Evolutionary conservation across 2,888 invertebrate species (phyloP), one percentile per base, ranked within the genome.

Genomic region (Napeogenes inachia): DNA sequence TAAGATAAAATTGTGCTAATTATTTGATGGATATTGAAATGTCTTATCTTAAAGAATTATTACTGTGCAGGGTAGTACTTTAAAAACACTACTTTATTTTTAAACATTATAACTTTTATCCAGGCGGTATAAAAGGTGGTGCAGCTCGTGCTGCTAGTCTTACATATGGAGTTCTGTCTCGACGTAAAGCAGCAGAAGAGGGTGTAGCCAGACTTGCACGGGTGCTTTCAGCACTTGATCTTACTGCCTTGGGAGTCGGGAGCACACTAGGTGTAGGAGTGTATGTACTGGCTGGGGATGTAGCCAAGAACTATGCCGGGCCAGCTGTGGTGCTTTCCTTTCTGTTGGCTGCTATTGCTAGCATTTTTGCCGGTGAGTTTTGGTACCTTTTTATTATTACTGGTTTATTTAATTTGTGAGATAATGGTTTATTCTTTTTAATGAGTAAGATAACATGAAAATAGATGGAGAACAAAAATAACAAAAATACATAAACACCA

Each of bases 201-300:
- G 89, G 91, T 0, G 90, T 76, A 2, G 88, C 89, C 0, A 71
- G 89, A 63, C 83, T 95, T 45, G 93, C 94, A 10, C 91, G 96
- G 70, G 96, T 96, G 58, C 89, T 98, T 3, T 94, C 94, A 0
- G 95, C 95, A 0, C 84, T 97, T 12, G 97, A 98, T 84, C 90
- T 98, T 56, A 97, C 97, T 0, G 94, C 95, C 0, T 83, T 98
- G 47, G 97, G 94, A 0, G 93, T 96, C 33, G 96, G 96, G 47
- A 94, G 95, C 67, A 96, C 96, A 0, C 92, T 98, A 13, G 98
- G 98, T 0, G 96, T 97, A 3, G 98, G 98, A 0, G 95, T 98
- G 50, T 98, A 98, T 78, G 97, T 98, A 32, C 81, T 98, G 59
- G 97, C 96, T 33, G 97, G 97, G 0, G 93, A 95, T 66, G 97